phyloP scores from a whole-genome alignment of 2,888 invertebrate genomes.

The Drosophila longiperda region DNA sequence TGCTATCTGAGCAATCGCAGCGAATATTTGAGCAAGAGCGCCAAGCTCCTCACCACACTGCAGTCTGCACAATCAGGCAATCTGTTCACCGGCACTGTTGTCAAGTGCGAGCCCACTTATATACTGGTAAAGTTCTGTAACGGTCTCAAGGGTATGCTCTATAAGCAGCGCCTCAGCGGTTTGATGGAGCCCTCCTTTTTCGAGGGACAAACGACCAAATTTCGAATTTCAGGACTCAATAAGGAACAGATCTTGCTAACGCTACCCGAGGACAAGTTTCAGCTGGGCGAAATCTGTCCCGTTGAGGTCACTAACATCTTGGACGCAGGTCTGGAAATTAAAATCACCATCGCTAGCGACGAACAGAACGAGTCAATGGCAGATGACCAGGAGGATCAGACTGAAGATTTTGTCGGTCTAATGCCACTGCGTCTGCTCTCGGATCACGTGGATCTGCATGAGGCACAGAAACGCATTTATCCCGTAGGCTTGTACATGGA shows the following conservation, averaged over 20 bases:
- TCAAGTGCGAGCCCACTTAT: conserved; percentile 73
- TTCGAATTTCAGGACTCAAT: conserved; percentile 73
- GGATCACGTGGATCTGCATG: conserved; percentile 81
- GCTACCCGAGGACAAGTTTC: conserved; percentile 78
- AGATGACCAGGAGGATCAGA: conserved; percentile 37
- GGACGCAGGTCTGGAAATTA: conserved; percentile 84
- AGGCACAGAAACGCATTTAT: conserved; percentile 73
- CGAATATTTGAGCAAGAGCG: conserved; percentile 87
- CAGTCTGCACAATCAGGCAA: conserved; percentile 86
- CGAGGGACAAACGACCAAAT: conserved; percentile 82
- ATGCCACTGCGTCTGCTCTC: conserved; percentile 84
- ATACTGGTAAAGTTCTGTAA: conserved; percentile 84
- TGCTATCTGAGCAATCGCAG: conserved; percentile 89
- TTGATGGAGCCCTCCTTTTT: conserved; percentile 67
- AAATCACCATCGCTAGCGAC: conserved; percentile 63
- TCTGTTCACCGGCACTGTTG: conserved; percentile 81
- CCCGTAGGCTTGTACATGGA: conserved; percentile 61
- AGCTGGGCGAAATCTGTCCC: conserved; percentile 81
- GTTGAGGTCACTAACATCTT: conserved; percentile 74
- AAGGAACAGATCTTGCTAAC: conserved; percentile 76
- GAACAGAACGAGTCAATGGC: conserved; percentile 39
- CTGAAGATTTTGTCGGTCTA: conserved; percentile 79
- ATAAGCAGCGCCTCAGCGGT: conserved; percentile 64
- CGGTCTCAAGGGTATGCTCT: conserved; percentile 84
- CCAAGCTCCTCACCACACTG: conserved; percentile 86